Percentiles rank a stretch among this genome's conserved stretches.
These are phyloP conservation scores for Limnephilus marmoratus DNA, from an alignment of 2,888 invertebrate species.

Conservation along the genomic window DNA sequence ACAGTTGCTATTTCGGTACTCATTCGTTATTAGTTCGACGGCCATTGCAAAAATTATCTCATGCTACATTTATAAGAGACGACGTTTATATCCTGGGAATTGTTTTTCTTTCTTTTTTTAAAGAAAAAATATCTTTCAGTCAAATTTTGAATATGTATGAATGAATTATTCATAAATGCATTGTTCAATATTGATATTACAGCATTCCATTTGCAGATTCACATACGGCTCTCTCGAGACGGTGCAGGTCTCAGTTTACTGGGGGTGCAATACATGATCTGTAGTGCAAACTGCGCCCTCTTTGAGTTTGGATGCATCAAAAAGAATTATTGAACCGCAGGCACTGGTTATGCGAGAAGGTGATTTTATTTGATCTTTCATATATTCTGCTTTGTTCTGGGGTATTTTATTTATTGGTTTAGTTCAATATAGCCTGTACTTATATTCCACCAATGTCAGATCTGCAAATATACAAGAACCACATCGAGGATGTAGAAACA, in stretches of 20 bases:
- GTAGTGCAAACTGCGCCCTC: background rate
- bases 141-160: background rate
- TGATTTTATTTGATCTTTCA: background rate
- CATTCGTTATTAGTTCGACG: no score
- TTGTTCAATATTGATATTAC: background rate
- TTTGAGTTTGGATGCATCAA: background rate
- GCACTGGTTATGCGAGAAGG: background rate
- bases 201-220: background rate
- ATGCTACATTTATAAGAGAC: no score
- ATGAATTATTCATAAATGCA: background rate
- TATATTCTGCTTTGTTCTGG: background rate
- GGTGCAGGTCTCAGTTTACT: background rate
- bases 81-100: no score
- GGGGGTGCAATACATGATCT: background rate
- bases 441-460: no score
- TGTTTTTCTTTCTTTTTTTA: no score
- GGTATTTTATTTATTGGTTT: background rate
- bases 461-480: no score
- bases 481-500: no score
- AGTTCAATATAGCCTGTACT: no score
- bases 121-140: background rate
- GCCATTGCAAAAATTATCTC: no score
- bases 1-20: no score
- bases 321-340: background rate
- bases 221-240: background rate